A percentile compares a stretch with the other conserved stretches of the same genome.
These are phyloP conservation scores for Drosophila setifemur DNA, from an alignment of 1,140 invertebrate species.

Conservation along the genomic window DNA sequence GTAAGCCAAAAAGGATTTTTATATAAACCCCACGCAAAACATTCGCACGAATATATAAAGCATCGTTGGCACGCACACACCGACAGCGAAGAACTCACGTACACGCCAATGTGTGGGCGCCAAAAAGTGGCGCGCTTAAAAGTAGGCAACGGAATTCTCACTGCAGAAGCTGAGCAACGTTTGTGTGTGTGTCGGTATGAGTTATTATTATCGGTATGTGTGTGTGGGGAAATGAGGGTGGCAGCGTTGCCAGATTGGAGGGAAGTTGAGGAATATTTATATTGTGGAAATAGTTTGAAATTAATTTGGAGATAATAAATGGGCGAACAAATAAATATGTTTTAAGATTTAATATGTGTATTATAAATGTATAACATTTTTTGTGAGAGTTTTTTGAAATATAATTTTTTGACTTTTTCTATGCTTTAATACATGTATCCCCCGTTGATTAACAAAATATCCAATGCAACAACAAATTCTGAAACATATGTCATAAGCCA, in stretches of 20 bases:
- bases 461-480: too few relatives aligned
- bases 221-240: conserved; percentile 20
- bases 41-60: conserved; percentile 18
- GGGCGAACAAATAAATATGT: too few relatives aligned
- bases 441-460: too few relatives aligned
- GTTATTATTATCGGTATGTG: not conserved
- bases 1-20: conserved; percentile 66
- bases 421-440: too few relatives aligned
- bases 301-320: too few relatives aligned
- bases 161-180: not conserved
- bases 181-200: not conserved
- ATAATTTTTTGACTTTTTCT: too few relatives aligned
- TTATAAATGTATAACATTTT: too few relatives aligned
- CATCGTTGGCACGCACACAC: conserved; percentile 1
- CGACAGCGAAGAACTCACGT: conserved; percentile 1
- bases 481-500: too few relatives aligned
- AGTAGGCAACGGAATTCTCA: conserved; percentile 41
- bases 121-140: conserved; percentile 42
- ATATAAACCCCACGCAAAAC: conserved; percentile 40
- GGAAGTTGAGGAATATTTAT: not conserved
- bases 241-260: conserved; percentile 53
- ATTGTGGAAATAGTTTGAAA: not conserved
- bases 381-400: too few relatives aligned
- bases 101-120: conserved; percentile 11
- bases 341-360: too few relatives aligned